phyloP scores from a whole-genome alignment of 2,113 vertebrate species.

The Furnarius figulus region DNA sequence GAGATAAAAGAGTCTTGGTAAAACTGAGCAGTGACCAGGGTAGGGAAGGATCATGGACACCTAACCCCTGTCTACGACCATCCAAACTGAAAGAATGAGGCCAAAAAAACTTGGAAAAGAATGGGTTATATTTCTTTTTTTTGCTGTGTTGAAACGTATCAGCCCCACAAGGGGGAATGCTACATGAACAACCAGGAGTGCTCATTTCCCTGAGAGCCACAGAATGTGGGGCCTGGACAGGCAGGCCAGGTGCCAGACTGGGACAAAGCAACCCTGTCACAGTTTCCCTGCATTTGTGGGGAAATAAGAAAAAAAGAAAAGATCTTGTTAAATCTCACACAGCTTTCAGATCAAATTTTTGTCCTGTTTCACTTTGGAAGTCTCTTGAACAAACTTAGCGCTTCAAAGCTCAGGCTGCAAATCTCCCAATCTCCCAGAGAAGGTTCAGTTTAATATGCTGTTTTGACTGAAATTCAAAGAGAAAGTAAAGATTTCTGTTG shows the following conservation, averaged over 20 bases:
- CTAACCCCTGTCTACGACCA: neutral
- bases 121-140: neutral
- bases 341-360: constrained; percentile 11
- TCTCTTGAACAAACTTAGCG: neutral
- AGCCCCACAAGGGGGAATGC: neutral
- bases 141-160: neutral
- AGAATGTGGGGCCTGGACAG: neutral
- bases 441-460: constrained; percentile 21
- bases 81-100: neutral
- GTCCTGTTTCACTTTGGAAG: neutral
- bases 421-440: neutral
- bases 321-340: neutral
- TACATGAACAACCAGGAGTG: neutral
- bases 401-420: constrained; percentile 8
- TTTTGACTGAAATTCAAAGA: constrained; percentile 36
- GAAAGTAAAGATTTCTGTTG: constrained; percentile 41
- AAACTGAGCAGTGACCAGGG: neutral
- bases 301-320: neutral
- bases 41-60: neutral
- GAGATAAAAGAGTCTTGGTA: neutral
- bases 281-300: neutral
- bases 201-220: neutral
- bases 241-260: neutral
- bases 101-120: neutral
- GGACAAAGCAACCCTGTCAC: neutral